These are phyloP conservation scores for Agrochola lota DNA, from an alignment of 2,888 invertebrate genomes.

Conservation along the genomic window DNA sequence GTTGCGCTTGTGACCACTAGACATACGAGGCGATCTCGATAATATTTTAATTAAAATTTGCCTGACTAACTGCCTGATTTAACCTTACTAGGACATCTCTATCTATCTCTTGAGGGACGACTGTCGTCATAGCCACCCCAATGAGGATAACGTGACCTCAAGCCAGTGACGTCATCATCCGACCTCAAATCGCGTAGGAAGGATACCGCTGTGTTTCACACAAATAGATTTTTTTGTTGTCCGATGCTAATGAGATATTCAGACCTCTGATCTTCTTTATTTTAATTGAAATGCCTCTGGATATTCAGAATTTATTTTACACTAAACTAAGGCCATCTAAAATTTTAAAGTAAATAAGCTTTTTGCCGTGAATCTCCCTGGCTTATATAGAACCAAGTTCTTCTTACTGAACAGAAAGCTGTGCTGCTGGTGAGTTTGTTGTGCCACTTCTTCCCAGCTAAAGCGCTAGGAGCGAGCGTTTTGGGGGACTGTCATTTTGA, in stretches of 20 bases:
- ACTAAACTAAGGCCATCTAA: not conserved
- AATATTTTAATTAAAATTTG: no score
- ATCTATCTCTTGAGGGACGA: not conserved
- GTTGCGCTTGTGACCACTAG: no score
- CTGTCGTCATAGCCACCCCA: constrained; percentile 21
- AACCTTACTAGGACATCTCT: constrained; percentile 1
- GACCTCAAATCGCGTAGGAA: constrained; percentile 52
- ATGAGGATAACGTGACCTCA: constrained; percentile 37
- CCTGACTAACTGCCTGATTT: not conserved
- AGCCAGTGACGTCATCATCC: constrained; percentile 46
- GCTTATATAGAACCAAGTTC: no score
- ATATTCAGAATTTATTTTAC: not conserved
- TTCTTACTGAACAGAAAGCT: no score
- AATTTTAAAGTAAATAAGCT: not conserved
- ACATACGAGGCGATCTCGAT: no score
- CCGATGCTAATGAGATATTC: not conserved
- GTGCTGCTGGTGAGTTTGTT: no score
- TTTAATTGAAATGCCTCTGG: not conserved
- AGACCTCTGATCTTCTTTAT: not conserved
- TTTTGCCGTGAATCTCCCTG: not conserved
- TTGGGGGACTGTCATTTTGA: no score
- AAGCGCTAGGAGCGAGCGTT: no score
- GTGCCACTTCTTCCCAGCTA: no score
- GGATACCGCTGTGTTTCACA: constrained; percentile 4
- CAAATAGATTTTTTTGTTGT: constrained; percentile 17